Percentiles rank a stretch among this genome's conserved stretches.
Conservation (phyloP, 2,888 invertebrate species). For the Antheraea yamamai region DNA sequence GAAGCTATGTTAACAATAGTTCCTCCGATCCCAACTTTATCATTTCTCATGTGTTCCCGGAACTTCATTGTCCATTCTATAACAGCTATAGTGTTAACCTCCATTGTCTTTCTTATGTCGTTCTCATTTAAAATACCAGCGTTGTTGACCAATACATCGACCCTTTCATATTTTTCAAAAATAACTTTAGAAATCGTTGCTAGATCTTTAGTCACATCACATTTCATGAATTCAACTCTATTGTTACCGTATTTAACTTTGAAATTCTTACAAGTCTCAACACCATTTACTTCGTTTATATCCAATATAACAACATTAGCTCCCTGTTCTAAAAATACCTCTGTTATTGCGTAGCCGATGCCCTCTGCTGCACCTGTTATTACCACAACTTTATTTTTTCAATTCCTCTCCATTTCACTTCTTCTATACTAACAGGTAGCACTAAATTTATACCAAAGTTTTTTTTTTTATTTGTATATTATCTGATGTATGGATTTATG, state of each 20-base stretch:
- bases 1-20: slow-evolving; percentile 72
- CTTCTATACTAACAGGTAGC: neutral
- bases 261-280: slow-evolving; percentile 45
- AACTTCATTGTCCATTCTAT: slow-evolving; percentile 56
- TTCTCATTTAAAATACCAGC: slow-evolving; percentile 44
- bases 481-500: too few species aligned
- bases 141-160: slow-evolving; percentile 44
- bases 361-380: slow-evolving; percentile 80
- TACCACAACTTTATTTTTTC: slow-evolving; percentile 15
- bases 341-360: slow-evolving; percentile 70
- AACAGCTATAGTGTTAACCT: slow-evolving; percentile 28
- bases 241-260: slow-evolving; percentile 23
- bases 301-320: slow-evolving; percentile 44
- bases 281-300: slow-evolving; percentile 29
- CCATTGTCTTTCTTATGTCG: slow-evolving; percentile 15
- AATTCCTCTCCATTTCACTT: neutral
- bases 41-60: slow-evolving; percentile 58
- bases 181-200: slow-evolving; percentile 41
- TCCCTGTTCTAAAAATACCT: slow-evolving; percentile 65
- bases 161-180: neutral
- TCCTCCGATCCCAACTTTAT: slow-evolving; percentile 63
- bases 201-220: slow-evolving; percentile 66
- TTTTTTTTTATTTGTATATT: too few species aligned
- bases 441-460: neutral
- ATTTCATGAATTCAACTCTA: slow-evolving; percentile 60